Evolutionary conservation across 92 coral and sea anemone species (phyloP).

Genomic region (Phenganax marumi): DNA sequence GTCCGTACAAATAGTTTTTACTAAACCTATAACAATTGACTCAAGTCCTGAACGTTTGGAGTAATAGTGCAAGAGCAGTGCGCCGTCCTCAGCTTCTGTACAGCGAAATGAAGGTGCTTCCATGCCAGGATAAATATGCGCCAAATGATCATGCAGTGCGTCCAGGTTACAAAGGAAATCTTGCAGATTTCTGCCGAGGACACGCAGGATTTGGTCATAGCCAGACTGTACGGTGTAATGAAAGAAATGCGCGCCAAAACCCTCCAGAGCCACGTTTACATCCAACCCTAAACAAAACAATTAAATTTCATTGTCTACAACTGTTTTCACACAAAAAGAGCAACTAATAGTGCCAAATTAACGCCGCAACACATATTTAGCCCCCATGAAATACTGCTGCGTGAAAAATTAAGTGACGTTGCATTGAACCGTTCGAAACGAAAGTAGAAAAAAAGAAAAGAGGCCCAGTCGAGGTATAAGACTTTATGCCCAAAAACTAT

Average conservation of each 20-base stretch:
- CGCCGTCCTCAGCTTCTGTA: conserved; percentile 84
- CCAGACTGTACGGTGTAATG: conserved; percentile 93
- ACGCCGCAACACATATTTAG: too few species aligned
- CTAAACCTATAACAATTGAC: conserved; percentile 92
- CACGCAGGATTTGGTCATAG: conserved; percentile 89
- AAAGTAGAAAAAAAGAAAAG: too few species aligned
- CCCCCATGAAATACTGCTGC: too few species aligned
- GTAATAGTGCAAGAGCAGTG: conserved; percentile 81
- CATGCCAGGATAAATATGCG: conserved; percentile 95
- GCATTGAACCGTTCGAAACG: too few species aligned
- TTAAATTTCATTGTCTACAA: background rate
- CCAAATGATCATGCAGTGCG: conserved; percentile 97
- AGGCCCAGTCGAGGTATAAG: too few species aligned
- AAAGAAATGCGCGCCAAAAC: conserved; percentile 93
- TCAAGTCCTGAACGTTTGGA: conserved; percentile 83
- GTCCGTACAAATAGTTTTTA: conserved; percentile 87
- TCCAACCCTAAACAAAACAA: conserved; percentile 61
- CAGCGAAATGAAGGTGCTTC: conserved; percentile 98
- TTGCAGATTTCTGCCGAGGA: conserved; percentile 91
- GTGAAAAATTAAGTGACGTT: too few species aligned
- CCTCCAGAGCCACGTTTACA: conserved; percentile 77
- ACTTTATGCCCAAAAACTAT: too few species aligned
- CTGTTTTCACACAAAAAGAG: too few species aligned
- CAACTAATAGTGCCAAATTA: too few species aligned
- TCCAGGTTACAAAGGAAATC: conserved; percentile 96